Evolutionary conservation across 2,888 invertebrate species (phyloP).

Genomic region (Esperia sulphurella): DNA sequence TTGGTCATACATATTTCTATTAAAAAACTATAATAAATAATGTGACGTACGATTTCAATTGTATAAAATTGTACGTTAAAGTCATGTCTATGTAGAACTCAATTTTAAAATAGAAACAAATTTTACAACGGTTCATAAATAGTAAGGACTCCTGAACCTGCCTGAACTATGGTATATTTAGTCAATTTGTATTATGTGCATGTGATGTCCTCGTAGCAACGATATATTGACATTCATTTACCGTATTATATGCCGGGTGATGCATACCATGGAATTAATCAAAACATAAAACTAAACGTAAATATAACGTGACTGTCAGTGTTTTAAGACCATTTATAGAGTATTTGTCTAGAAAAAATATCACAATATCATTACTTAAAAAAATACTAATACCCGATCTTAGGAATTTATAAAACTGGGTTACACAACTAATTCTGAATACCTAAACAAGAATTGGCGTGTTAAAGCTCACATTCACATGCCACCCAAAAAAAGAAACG

Average conservation of each 20-base stretch:
- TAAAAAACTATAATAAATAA: background rate
- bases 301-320: background rate
- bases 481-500: slow-evolving; percentile 8
- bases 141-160: no score
- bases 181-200: background rate
- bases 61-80: background rate
- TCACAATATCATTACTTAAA: background rate
- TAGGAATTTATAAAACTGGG: background rate
- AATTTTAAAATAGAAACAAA: no score
- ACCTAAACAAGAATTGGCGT: background rate
- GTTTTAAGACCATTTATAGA: background rate
- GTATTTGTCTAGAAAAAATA: background rate
- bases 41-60: background rate
- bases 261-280: background rate
- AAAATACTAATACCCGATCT: background rate
- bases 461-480: slow-evolving; percentile 7
- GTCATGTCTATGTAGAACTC: background rate
- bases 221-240: slow-evolving; percentile 3
- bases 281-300: background rate
- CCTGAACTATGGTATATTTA: background rate
- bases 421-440: background rate
- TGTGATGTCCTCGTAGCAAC: background rate
- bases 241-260: background rate
- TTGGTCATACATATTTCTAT: slow-evolving; percentile 11
- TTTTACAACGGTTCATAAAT: no score